A percentile compares a stretch with the other conserved stretches of the same genome.
phyloP scores from a whole-genome alignment of 1,140 invertebrate species.

The Phymastichus coffea region DNA sequence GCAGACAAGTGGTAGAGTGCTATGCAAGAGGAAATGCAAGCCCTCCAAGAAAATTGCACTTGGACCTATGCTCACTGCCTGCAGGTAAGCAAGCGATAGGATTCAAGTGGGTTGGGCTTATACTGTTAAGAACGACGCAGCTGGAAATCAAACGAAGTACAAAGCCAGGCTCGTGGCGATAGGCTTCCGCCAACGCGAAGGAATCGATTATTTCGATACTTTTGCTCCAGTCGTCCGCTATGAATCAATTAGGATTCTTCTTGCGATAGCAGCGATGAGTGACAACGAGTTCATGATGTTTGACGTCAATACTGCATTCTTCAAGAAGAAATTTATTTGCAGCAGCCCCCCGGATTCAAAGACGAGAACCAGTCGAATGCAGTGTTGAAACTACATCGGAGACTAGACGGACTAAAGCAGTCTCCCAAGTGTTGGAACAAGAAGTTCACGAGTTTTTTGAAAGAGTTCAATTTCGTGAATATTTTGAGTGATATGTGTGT shows the following conservation, averaged over 20 bases:
- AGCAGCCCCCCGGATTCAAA: neutral
- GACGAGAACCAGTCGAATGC: neutral
- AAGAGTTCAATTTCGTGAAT: no score
- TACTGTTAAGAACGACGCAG: neutral
- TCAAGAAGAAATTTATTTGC: neutral
- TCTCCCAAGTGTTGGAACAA: constrained; percentile 9
- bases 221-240: no score
- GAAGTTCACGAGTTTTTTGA: no score
- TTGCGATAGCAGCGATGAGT: neutral
- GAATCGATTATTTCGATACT: neutral
- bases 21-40: no score
- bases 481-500: no score
- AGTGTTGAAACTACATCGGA: neutral
- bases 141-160: neutral
- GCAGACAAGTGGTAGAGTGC: no score
- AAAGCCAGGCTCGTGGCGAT: neutral
- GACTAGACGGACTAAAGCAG: constrained; percentile 12
- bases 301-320: neutral
- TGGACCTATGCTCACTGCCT: no score
- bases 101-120: neutral
- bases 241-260: neutral
- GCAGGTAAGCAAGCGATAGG: no score
- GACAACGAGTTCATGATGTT: neutral
- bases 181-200: neutral
- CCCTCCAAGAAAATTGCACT: no score